Base-by-base conservation (phyloP, 2,888 invertebrate species). In the Calameuta pallipes region DNA sequence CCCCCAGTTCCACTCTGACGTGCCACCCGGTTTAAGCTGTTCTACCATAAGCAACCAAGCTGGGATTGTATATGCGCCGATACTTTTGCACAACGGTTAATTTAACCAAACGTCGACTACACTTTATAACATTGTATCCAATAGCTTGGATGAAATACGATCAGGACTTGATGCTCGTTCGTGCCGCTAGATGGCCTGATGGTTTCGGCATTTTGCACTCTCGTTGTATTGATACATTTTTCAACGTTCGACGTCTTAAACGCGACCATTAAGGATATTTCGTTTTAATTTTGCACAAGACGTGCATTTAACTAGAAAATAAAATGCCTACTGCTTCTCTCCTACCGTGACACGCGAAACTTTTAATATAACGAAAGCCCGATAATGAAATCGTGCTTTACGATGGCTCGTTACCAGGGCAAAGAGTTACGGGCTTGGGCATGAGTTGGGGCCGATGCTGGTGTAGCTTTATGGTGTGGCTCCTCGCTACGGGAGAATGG, bases 321-420 rank as follows among this genome's bases (percentile, higher is more conserved):
- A 56, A 56, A 56, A 56, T 56, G 23, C 2, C 56, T 23, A 56
- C 56, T 23, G 23, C 23, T 56, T 56, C 23, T 15, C 15, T 56
- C 56, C 56, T 56, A 56, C 80, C 82, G 79, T 76, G 79, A 80
- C 80, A 81, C 81, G 70, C 80, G 80, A 84, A 85, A 85, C 84
- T 86, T 85, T 84, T 84, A 84, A 84, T 83, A 85, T 81, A 83
- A 83, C 84, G 86, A 83, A 82, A 80, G 85, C 83, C 82, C 85
- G 89, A 90, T 91, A 91, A 90, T 90, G 89, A 88, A 89, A 90
- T 90, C 90, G 88, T 90, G 89, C 90, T 90, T 90, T 90, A 91
- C 88, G 90, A 89, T 89, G 87, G 88, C 90, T 91, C 89, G 90
- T 91, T 91, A 91, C 87, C 86, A 84, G 83, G 82, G 85, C 82